phyloP scores from a whole-genome alignment of 1,140 invertebrate species.

The Reticulitermes speratus region DNA sequence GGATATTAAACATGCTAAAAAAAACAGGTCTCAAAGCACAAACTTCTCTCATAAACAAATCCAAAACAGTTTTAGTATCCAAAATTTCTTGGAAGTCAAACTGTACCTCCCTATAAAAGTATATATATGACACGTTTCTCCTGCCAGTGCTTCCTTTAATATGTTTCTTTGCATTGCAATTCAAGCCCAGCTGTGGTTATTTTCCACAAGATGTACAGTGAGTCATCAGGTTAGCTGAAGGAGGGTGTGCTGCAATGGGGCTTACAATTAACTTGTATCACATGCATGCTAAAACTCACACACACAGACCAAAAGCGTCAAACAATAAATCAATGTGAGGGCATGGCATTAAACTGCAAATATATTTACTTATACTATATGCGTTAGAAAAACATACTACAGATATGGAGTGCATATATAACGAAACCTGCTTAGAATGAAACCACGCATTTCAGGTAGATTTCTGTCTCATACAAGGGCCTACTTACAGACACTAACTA shows the following conservation, averaged over 20 bases:
- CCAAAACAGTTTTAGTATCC: neutral
- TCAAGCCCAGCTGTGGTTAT: conserved; percentile 14
- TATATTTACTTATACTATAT: no score
- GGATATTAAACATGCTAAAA: neutral
- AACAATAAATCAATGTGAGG: neutral
- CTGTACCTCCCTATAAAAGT: neutral
- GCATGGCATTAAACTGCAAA: neutral
- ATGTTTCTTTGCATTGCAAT: neutral
- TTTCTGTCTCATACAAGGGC: no score
- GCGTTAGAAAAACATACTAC: no score
- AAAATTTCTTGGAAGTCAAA: neutral
- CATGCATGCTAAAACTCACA: neutral
- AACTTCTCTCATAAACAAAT: neutral
- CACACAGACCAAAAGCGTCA: neutral
- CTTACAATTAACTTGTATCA: neutral
- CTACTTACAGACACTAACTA: no score
- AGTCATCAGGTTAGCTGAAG: neutral
- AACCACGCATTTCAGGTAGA: no score
- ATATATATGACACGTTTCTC: neutral
- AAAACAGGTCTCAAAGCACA: neutral
- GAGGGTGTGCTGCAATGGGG: neutral
- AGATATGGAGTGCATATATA: no score
- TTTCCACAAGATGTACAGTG: conserved; percentile 4
- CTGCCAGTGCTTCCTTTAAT: neutral
- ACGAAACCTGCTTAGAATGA: no score